These are phyloP conservation scores for Apamea crenata DNA, from an alignment of 2,888 invertebrate genomes.

Conservation along the genomic window DNA sequence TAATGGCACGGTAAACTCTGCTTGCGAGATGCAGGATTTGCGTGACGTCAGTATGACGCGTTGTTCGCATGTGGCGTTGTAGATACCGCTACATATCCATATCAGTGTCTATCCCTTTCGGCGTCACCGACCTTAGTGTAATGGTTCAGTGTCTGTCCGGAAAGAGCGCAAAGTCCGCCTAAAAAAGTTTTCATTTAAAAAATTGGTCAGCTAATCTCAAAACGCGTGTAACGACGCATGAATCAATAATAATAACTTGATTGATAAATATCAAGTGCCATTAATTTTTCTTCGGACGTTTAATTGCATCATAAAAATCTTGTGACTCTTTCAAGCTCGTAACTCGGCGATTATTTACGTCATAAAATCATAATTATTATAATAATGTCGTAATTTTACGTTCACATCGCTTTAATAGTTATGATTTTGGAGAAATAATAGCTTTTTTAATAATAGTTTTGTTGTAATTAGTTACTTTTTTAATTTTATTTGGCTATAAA, in stretches of 20 bases:
- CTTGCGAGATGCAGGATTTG: too few species aligned
- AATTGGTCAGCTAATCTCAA: conserved; percentile 23
- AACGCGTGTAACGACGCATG: conserved; percentile 23
- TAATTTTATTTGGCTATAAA: conserved; percentile 36
- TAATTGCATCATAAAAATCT: conserved; percentile 54
- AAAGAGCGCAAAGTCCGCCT: not conserved
- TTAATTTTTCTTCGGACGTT: conserved; percentile 54
- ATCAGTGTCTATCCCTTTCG: not conserved
- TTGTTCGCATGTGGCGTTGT: too few species aligned
- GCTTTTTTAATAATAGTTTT: conserved; percentile 49
- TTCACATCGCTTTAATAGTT: conserved; percentile 44
- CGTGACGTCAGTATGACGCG: too few species aligned
- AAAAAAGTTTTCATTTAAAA: not conserved
- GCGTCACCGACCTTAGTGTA: not conserved
- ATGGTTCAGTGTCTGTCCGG: not conserved
- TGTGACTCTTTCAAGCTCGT: conserved; percentile 46
- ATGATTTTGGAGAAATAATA: conserved; percentile 41
- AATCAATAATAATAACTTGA: conserved; percentile 51
- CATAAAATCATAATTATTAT: conserved; percentile 63
- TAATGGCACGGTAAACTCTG: too few species aligned
- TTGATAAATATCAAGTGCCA: conserved; percentile 60
- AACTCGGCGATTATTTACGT: conserved; percentile 59
- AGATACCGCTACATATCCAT: too few species aligned
- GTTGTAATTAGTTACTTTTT: conserved; percentile 54
- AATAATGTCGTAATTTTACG: conserved; percentile 60